Evolutionary conservation across 2,888 invertebrate species (phyloP), one percentile per base, ranked within the genome.

Genomic region (Acholoe squamosa): DNA sequence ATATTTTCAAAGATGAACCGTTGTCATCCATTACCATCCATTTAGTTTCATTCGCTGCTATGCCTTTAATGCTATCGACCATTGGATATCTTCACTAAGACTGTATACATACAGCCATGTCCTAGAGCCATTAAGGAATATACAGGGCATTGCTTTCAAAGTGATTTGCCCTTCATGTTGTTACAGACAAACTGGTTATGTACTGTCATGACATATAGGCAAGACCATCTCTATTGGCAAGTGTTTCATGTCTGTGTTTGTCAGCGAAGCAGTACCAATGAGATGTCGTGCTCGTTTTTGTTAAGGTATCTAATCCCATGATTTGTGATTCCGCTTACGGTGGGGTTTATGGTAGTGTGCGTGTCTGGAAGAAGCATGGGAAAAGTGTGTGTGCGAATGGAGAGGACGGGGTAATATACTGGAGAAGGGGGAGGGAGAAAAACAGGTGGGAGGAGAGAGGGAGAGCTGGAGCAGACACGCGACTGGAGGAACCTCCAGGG

Each of bases 241-340:
- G 43, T 43, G 43, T 43, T 43, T 43, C 43, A 10, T 61, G 61
- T 19, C 61, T n/a, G 12, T 61, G 61, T 61, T 1, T 61, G 61
- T 61, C 61, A 61, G 61, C 61, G 12, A 61, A 3, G 22, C n/a
- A 61, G 19, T 61, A 12, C n/a, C 5, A 61, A 61, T 61, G 61
- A 19, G 61, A 61, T 61, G 61, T 14, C 61, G n/a, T 61, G 61
- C 61, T 61, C n/a, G 61, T 61, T 61, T 61, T 61, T 61, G 61
- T 61, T 61, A n/a, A 19, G 61, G 61, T 12, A 61, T 61, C 61
- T 19, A 61, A 61, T 61, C 61, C n/a, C n/a, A n/a, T 61, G 61
- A 61, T 61, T 61, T 61, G 61, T 61, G 61, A n/a, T 61, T 61
- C 61, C 61, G 61, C 61, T 61, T n/a, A n/a, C 19, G 61, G 61